Evolutionary conservation across 2,113 vertebrate species (phyloP), one percentile per base, ranked within the genome.

Genomic region (Tupaia tana): DNA sequence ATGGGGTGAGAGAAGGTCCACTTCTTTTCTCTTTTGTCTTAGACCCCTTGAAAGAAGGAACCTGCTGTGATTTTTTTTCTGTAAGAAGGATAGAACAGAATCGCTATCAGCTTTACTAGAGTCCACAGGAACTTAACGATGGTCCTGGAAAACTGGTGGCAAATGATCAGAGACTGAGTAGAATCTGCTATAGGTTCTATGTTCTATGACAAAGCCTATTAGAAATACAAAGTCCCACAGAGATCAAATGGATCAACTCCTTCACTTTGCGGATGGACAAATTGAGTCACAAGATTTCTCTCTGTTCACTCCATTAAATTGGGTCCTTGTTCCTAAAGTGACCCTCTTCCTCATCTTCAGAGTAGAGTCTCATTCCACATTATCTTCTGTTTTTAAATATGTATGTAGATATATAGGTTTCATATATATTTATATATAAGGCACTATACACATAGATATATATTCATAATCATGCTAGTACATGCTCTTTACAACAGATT

Each of bases 301-400:
- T 1, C 16, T 10, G 10, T 29, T 78, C 67, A 31, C 6, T 91
- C 58, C 27, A 20, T 34, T 9, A 19, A 24, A 10, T 16, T 74
- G 52, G 13, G 14, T 12, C 56, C 10, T 64, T 63, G n/a, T 29
- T 73, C 25, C 79, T 67, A 14, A 31, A 31, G 54, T 0, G 16
- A 25, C 5, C 5, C 3, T 9, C 13, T 61, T 16, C 24, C 18
- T 71, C 64, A 58, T 58, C 64, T 69, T 20, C 59, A 43, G 4
- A 11, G 5, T 2, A 0, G 5, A 61, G 22, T 24, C 29, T 77
- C 16, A 0, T 16, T 61, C 20, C 31, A 66, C 54, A 3, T 29
- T 54, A 58, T 18, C 22, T 25, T 56, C 56, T 81, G n/a, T n/a
- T 54, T 31, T 9, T 11, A 58, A 20, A 64, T 20, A n/a, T 4